Conservation (phyloP, 2,888 invertebrate species). For the Sesia bembeciformis region DNA sequence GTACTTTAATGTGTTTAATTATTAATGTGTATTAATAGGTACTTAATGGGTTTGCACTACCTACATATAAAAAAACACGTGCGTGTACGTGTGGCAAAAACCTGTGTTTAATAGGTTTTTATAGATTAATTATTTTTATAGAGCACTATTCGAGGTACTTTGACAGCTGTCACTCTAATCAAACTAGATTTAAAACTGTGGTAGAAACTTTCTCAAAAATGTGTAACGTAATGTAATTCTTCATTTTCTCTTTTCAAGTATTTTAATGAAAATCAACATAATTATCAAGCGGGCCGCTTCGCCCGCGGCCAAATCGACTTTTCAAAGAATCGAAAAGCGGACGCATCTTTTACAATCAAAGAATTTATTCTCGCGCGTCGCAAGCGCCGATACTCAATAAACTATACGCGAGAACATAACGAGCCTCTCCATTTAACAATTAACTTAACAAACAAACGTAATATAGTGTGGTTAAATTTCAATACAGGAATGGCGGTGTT, state of each 20-base stretch:
- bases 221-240: too few relatives aligned
- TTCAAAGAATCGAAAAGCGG: conserved; percentile 37
- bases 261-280: conserved; percentile 33
- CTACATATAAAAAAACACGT: too few relatives aligned
- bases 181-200: too few relatives aligned
- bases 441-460: conserved; percentile 75
- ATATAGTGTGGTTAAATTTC: conserved; percentile 72
- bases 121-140: too few relatives aligned
- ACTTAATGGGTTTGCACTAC: too few relatives aligned
- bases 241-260: background rate
- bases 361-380: conserved; percentile 40
- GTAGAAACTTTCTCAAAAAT: too few relatives aligned
- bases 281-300: conserved; percentile 20
- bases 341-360: conserved; percentile 67
- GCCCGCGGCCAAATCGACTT: conserved; percentile 21
- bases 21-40: too few relatives aligned
- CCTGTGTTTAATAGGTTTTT: too few relatives aligned
- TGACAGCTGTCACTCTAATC: too few relatives aligned
- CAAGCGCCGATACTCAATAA: conserved; percentile 51
- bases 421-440: conserved; percentile 69
- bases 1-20: too few relatives aligned
- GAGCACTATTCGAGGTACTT: too few relatives aligned
- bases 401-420: conserved; percentile 61
- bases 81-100: too few relatives aligned
- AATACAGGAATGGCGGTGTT: conserved; percentile 57